A percentile compares a stretch with the other conserved stretches of the same genome.
phyloP scores from a whole-genome alignment of 2,797 vertebrate species.

The Rhyacichthys aspro region DNA sequence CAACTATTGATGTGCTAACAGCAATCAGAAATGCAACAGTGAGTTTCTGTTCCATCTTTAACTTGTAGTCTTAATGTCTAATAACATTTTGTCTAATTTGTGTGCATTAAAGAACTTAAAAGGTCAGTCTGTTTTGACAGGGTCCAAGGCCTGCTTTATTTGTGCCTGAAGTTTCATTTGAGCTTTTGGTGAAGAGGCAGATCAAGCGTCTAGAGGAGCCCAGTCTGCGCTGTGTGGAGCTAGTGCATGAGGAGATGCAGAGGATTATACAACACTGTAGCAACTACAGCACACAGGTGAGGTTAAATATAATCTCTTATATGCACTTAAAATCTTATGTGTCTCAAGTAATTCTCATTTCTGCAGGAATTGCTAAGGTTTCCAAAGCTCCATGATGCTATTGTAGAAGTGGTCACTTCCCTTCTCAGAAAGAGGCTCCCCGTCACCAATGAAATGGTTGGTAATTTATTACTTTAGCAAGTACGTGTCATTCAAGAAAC shows the following conservation, averaged over 20 bases:
- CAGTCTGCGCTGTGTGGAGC: conserved; percentile 95
- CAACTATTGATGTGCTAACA: conserved; percentile 96
- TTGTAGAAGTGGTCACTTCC: conserved; percentile 97
- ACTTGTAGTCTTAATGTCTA: neutral
- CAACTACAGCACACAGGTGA: conserved; percentile 85
- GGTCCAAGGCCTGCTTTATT: conserved; percentile 97
- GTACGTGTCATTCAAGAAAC: neutral
- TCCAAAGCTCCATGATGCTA: conserved; percentile 97
- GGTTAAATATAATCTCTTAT: neutral
- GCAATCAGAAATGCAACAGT: conserved; percentile 98
- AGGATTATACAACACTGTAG: conserved; percentile 98
- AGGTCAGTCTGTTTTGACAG: conserved; percentile 37
- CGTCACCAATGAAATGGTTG: conserved; percentile 98
- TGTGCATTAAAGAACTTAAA: neutral
- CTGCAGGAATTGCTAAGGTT: conserved; percentile 93
- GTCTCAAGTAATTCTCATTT: neutral
- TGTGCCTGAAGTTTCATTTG: conserved; percentile 97
- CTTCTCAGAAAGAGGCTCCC: conserved; percentile 94
- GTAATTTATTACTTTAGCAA: neutral
- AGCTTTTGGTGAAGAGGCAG: conserved; percentile 96
- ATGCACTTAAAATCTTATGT: neutral
- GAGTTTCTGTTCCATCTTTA: conserved; percentile 48
- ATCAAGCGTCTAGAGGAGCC: conserved; percentile 98
- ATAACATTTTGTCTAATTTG: no score
- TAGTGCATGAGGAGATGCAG: conserved; percentile 99